phyloP scores from a whole-genome alignment of 2,888 invertebrate species.

The Nymphalis urticae region DNA sequence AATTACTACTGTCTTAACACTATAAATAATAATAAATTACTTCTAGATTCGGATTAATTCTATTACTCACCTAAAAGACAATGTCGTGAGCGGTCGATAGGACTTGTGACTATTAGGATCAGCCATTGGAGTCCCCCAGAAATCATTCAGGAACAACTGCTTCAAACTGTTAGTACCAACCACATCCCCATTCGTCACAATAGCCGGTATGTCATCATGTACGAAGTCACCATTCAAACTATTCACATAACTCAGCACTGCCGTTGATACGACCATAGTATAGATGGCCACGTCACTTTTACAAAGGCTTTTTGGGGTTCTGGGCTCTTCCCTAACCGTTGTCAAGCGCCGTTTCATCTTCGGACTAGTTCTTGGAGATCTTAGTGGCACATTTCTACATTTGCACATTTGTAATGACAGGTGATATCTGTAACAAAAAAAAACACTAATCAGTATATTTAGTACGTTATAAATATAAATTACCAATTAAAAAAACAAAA shows the following conservation, averaged over 20 bases:
- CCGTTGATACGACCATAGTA: constrained; percentile 84
- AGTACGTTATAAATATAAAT: no score
- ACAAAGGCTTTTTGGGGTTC: constrained; percentile 43
- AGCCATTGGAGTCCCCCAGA: constrained; percentile 93
- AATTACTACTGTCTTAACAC: no score
- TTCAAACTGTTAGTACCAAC: constrained; percentile 84
- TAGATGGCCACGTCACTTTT: constrained; percentile 82
- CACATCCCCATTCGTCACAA: constrained; percentile 91
- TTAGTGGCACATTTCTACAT: constrained; percentile 70
- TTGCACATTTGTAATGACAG: constrained; percentile 65
- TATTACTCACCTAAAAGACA: constrained; percentile 90
- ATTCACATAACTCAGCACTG: constrained; percentile 87
- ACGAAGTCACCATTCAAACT: constrained; percentile 91
- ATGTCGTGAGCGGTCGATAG: constrained; percentile 90
- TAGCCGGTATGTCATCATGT: constrained; percentile 93
- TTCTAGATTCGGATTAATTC: constrained; percentile 6
- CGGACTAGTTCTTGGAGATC: constrained; percentile 49
- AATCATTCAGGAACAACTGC: constrained; percentile 88
- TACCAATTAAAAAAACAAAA: no score
- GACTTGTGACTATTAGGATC: constrained; percentile 92
- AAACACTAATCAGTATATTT: neutral
- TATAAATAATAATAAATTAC: no score
- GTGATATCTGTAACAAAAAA: constrained; percentile 58
- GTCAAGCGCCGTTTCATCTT: constrained; percentile 78
- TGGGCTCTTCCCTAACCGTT: constrained; percentile 67